Evolutionary conservation across 2,888 invertebrate genomes (phyloP).

Genomic region (Lasiommata megera): DNA sequence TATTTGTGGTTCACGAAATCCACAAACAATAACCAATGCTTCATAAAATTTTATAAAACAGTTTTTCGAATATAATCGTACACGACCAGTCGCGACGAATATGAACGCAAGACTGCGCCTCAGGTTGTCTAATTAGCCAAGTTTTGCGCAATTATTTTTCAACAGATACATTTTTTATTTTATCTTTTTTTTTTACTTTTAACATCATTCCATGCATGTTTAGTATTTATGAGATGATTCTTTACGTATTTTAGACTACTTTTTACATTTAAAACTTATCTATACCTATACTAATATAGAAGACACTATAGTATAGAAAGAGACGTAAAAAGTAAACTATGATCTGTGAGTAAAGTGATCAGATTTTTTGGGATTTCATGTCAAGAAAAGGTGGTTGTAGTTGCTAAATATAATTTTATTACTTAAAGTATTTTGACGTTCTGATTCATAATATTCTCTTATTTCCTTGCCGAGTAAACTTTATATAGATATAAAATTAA

Average conservation of each 20-base stretch:
- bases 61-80: too few relatives aligned
- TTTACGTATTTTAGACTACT: neutral
- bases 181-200: too few relatives aligned
- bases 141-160: too few relatives aligned
- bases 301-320: neutral
- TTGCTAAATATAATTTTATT: constrained; percentile 23
- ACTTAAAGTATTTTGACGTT: constrained; percentile 24
- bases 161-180: too few relatives aligned
- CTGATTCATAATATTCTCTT: neutral
- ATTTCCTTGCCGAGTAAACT: neutral
- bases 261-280: neutral
- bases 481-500: constrained; percentile 7
- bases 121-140: too few relatives aligned
- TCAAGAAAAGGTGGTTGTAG: neutral
- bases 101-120: too few relatives aligned
- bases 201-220: neutral
- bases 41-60: too few relatives aligned
- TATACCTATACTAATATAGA: neutral
- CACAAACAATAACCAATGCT: too few relatives aligned
- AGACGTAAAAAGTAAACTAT: neutral
- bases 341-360: neutral
- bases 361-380: neutral
- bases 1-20: too few relatives aligned
- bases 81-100: too few relatives aligned
- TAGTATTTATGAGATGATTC: neutral